Percentiles rank a stretch among this genome's conserved stretches.
phyloP scores from a whole-genome alignment of 2,888 invertebrate genomes.

The Dione vanillae region DNA sequence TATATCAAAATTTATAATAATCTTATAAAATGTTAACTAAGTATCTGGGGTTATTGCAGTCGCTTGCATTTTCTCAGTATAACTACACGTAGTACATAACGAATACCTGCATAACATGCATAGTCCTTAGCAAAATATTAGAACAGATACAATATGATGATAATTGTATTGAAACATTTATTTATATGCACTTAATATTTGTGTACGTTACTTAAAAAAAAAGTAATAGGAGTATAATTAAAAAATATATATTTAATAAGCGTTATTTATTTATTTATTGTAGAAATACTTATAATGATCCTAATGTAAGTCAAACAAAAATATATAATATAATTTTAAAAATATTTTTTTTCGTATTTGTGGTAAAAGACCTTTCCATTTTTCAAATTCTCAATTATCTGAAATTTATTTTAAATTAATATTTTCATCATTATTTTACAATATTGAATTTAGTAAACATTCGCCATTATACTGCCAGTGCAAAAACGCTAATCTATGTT shows the following conservation, averaged over 20 bases:
- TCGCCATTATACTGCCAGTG: neutral
- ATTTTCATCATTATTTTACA: neutral
- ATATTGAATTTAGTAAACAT: neutral
- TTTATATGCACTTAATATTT: neutral
- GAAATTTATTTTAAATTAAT: no score
- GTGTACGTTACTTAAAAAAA: neutral
- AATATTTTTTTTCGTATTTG: no score
- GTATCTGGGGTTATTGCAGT: neutral
- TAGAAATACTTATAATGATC: no score
- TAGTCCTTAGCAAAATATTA: neutral
- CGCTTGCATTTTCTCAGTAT: neutral
- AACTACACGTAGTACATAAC: neutral
- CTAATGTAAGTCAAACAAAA: no score
- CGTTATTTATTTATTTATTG: no score
- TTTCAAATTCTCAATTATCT: no score
- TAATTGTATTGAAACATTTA: neutral
- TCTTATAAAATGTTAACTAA: slow-evolving; percentile 14
- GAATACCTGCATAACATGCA: neutral
- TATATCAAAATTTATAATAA: slow-evolving; percentile 11
- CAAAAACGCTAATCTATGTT: neutral
- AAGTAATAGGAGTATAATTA: no score
- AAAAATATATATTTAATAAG: no score
- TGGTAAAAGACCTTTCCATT: no score
- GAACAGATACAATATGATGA: neutral
- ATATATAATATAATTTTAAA: no score